Evolutionary conservation across 2,797 vertebrate genomes (phyloP), one percentile per base, ranked within the genome.

Genomic region (Alfaro cultratus): DNA sequence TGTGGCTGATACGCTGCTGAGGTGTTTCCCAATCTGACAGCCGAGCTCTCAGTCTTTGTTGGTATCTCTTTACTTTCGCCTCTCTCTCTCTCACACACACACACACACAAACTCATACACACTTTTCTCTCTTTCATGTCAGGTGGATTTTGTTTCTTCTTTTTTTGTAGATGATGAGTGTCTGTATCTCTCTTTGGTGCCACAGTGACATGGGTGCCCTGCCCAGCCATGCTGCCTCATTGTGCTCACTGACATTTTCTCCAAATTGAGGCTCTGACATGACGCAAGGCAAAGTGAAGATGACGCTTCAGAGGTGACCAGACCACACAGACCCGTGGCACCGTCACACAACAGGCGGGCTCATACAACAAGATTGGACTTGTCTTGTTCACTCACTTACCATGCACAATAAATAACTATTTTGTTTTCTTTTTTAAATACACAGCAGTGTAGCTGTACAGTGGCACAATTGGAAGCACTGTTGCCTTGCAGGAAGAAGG

Each of bases 1-100:
- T 90, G 88, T 90, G 92, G 92, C 89, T 90, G 91, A 92, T 93
- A 85, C 80, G 84, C 86, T 80, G 88, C 83, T 81, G 87, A 94
- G 93, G 93, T 95, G 93, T 93, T 93, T 92, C 93, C 93, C 92
- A 87, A 92, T 91, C 87, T 90, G 88, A 90, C 89, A 90, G 86
- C 51, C 75, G 21, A 75, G 45, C 87, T 86, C 85, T 64, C 81
- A 83, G 64, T 57, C 82, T 73, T 76, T 75, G 41, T 85, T 16
- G 26, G 1, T 47, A 26, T 39, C 34, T 45, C 47, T 18, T 26
- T 18, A 12, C 21, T 45, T 53, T 53, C 51, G 7, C 26, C 18
- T 18, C 21, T 43, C 57, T 9, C 49, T 9, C 21, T 49, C 16
- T 49, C 47, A 53, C 3, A 10, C 8, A 10, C 23, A 3, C 51